phyloP scores from a whole-genome alignment of 2,888 invertebrate genomes.

The Tethea ocularis region DNA sequence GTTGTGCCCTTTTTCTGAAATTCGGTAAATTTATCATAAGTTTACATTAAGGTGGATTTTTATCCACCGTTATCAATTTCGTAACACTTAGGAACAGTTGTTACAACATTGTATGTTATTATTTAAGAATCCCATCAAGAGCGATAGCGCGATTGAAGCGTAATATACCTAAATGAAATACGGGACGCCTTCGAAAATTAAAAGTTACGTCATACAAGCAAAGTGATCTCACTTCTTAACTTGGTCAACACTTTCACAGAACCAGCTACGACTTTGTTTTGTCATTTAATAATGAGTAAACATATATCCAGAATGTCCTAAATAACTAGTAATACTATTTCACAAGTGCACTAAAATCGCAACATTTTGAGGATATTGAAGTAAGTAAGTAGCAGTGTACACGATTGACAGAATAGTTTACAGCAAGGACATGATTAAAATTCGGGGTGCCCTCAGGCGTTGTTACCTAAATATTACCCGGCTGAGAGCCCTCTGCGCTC shows the following conservation, averaged over 20 bases:
- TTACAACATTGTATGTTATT: conserved; percentile 33
- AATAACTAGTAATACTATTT: no score
- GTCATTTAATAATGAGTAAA: background rate
- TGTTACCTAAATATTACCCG: no score
- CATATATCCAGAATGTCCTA: background rate
- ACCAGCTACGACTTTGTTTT: background rate
- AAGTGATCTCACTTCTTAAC: conserved; percentile 7
- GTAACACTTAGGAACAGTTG: conserved; percentile 27
- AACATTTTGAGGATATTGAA: no score
- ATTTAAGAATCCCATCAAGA: conserved; percentile 18
- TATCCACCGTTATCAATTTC: conserved; percentile 13
- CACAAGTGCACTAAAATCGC: no score
- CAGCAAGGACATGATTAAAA: no score
- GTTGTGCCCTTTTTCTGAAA: background rate
- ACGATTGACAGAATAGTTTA: no score
- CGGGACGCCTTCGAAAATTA: conserved; percentile 21
- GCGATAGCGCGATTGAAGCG: conserved; percentile 33
- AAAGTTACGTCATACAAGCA: background rate
- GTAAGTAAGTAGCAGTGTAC: no score
- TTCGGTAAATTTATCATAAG: background rate
- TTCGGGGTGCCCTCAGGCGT: no score
- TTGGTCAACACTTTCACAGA: conserved; percentile 1
- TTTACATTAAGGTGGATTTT: conserved; percentile 1
- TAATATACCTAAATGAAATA: conserved; percentile 30
- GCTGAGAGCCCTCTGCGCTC: no score